phyloP scores from a whole-genome alignment of 2,888 invertebrate species.

The Drosophila rellima region DNA sequence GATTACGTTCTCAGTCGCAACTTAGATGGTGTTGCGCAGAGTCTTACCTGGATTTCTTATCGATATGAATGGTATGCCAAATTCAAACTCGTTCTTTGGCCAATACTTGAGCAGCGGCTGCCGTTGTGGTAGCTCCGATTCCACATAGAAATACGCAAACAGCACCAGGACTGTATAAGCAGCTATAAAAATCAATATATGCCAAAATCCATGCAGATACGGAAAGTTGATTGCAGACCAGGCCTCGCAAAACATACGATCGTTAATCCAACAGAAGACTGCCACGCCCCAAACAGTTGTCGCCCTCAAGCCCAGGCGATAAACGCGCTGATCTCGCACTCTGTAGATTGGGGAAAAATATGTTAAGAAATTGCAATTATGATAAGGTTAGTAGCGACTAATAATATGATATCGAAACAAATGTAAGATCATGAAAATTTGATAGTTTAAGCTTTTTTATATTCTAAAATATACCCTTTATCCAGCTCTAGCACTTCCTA shows the following conservation, averaged over 20 bases:
- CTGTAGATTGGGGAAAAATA: slow-evolving; percentile 44
- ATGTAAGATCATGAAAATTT: neutral
- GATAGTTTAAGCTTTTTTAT: too few species aligned
- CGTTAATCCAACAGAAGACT: slow-evolving; percentile 92
- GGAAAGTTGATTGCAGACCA: slow-evolving; percentile 93
- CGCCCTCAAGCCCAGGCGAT: slow-evolving; percentile 90
- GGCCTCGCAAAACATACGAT: slow-evolving; percentile 92
- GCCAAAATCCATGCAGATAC: slow-evolving; percentile 94
- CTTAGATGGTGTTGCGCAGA: slow-evolving; percentile 67
- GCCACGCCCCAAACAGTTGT: slow-evolving; percentile 90
- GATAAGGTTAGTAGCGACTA: neutral
- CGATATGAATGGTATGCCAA: slow-evolving; percentile 91
- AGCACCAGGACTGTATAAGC: slow-evolving; percentile 92
- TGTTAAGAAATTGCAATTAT: neutral
- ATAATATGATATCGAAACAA: neutral
- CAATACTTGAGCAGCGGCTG: slow-evolving; percentile 91
- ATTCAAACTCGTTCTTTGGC: slow-evolving; percentile 92
- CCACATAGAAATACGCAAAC: slow-evolving; percentile 92
- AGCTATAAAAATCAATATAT: slow-evolving; percentile 92
- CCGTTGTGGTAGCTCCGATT: slow-evolving; percentile 90
- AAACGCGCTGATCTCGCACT: slow-evolving; percentile 87
- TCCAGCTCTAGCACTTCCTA: too few species aligned
- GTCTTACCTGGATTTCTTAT: slow-evolving; percentile 88
- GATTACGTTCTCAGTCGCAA: slow-evolving; percentile 18
- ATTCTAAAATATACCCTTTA: too few species aligned